Conservation (phyloP, 2,797 vertebrate genomes). For the Tolypeutes matacus region DNA sequence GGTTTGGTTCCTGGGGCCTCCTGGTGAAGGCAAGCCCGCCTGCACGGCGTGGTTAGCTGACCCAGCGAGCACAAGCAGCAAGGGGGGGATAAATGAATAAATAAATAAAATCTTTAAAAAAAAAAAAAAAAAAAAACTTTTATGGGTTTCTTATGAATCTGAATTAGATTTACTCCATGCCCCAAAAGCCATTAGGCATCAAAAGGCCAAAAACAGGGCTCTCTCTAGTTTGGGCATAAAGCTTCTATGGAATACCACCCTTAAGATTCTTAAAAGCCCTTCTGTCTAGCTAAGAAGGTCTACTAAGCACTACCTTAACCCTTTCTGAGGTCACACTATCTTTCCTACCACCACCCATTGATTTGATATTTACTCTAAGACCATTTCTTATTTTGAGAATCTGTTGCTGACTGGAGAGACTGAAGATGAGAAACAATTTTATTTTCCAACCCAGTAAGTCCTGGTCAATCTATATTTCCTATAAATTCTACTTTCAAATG, state of each 20-base stretch:
- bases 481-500: neutral
- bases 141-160: neutral
- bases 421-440: neutral
- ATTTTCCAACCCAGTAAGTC: neutral
- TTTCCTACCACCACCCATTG: neutral
- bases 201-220: neutral
- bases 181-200: neutral
- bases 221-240: neutral
- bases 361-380: slow-evolving; percentile 4
- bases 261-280: neutral
- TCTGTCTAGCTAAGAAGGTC: neutral
- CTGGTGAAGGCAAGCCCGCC: too few species aligned
- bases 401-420: neutral
- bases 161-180: neutral
- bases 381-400: neutral
- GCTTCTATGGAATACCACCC: neutral
- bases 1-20: too few species aligned
- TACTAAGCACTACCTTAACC: neutral
- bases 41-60: too few species aligned
- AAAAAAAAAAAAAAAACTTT: too few species aligned
- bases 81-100: too few species aligned
- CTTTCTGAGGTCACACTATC: neutral
- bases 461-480: neutral
- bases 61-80: too few species aligned
- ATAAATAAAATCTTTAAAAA: too few species aligned